Evolutionary conservation across 2,888 invertebrate species (phyloP).

Genomic region (Dermolepida albohirtum): DNA sequence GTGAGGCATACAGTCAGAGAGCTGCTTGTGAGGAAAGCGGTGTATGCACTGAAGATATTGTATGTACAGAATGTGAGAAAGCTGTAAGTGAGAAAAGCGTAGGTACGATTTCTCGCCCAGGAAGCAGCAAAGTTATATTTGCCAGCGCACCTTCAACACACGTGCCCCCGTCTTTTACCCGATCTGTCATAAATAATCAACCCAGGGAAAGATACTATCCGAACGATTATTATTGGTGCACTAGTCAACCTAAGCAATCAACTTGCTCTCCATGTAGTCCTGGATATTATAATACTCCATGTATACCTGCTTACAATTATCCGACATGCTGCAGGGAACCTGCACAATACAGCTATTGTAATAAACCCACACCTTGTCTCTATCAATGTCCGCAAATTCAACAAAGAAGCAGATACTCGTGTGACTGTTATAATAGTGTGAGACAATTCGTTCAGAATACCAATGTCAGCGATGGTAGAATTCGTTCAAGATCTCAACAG

Average conservation of each 20-base stretch:
- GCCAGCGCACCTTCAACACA: background rate
- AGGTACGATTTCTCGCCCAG: too few relatives aligned
- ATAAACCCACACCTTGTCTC: background rate
- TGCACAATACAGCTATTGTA: background rate
- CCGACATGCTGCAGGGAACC: background rate
- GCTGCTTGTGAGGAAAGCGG: too few relatives aligned
- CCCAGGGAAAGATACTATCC: background rate
- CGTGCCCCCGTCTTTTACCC: slow-evolving; percentile 16
- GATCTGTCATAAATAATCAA: slow-evolving; percentile 14
- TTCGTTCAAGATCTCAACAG: background rate
- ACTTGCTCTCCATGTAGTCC: too few relatives aligned
- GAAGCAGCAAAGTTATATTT: background rate
- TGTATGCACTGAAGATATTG: too few relatives aligned
- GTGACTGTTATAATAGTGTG: slow-evolving; percentile 33
- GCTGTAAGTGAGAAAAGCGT: too few relatives aligned
- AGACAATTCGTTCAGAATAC: slow-evolving; percentile 22
- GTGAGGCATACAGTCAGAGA: too few relatives aligned
- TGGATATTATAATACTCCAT: too few relatives aligned
- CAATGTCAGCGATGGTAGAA: background rate
- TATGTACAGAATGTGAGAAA: too few relatives aligned
- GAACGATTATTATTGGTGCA: background rate
- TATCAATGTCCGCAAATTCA: background rate
- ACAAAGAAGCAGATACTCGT: slow-evolving; percentile 16
- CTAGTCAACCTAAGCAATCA: background rate
- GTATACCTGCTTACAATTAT: too few relatives aligned